Evolutionary conservation across 2,888 invertebrate genomes (phyloP).

Genomic region (Limenitis camilla): DNA sequence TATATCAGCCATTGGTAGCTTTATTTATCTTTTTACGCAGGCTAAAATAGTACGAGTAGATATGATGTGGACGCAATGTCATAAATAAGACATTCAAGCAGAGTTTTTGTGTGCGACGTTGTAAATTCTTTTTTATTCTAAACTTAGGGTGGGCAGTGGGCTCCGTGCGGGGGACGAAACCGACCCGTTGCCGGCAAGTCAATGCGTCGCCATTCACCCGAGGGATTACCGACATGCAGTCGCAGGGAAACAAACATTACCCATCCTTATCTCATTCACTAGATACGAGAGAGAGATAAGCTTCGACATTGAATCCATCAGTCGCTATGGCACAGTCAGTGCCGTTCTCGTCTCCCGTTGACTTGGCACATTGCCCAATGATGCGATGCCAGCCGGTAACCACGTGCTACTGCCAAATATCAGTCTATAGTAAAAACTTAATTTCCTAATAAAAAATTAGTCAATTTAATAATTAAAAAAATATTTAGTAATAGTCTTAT

Average conservation of each 20-base stretch:
- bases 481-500: background rate
- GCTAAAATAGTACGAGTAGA: too few species aligned
- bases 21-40: too few species aligned
- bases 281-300: conserved; percentile 27
- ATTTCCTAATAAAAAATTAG: background rate
- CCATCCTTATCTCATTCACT: conserved; percentile 23
- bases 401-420: conserved; percentile 33
- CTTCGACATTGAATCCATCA: conserved; percentile 24
- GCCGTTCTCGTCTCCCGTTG: conserved; percentile 38
- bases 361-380: conserved; percentile 49
- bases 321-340: conserved; percentile 23
- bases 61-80: too few species aligned
- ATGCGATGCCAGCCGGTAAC: conserved; percentile 37
- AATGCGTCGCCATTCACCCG: conserved; percentile 31
- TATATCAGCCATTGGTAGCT: too few species aligned
- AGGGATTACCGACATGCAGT: conserved; percentile 27
- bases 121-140: conserved; percentile 35
- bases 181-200: conserved; percentile 30
- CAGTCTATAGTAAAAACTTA: conserved; percentile 7
- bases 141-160: conserved; percentile 26
- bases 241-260: conserved; percentile 25
- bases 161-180: conserved; percentile 23
- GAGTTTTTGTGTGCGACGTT: conserved; percentile 12
- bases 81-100: too few species aligned
- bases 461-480: background rate